These are phyloP conservation scores for Eupleurogrammus muticus DNA, from an alignment of 2,797 vertebrate genomes.

Conservation along the genomic window DNA sequence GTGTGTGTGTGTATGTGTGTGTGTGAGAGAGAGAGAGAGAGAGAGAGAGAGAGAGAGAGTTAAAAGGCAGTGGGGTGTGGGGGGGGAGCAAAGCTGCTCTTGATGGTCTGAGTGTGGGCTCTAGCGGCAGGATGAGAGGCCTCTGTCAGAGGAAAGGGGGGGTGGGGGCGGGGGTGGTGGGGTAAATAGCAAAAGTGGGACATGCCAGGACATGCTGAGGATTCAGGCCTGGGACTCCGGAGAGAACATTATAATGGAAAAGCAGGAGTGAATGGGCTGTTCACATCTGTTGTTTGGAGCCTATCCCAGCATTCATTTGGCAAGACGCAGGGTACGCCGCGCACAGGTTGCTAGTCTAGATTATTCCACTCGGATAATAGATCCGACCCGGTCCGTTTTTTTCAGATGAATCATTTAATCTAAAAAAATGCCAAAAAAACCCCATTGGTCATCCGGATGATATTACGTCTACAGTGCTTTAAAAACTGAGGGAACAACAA, in stretches of 20 bases:
- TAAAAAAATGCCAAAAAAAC: conserved; percentile 1
- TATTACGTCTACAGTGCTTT: not conserved
- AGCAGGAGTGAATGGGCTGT: conserved; percentile 57
- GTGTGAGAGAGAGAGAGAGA: conserved; percentile 42
- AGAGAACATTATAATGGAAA: conserved; percentile 52
- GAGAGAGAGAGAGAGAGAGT: conserved; percentile 42
- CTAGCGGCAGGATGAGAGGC: conserved; percentile 69
- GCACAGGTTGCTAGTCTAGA: conserved; percentile 16
- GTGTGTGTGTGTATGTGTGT: too few relatives aligned
- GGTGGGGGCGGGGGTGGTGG: conserved; percentile 45
- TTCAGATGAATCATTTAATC: conserved; percentile 22
- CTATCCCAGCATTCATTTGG: conserved; percentile 48
- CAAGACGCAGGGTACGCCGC: not conserved
- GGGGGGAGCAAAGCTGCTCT: conserved; percentile 64
- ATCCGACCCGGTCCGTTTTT: conserved; percentile 2
- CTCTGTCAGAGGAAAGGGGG: conserved; percentile 28
- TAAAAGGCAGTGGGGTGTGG: conserved; percentile 55
- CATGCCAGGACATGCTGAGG: conserved; percentile 78
- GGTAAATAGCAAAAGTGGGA: conserved; percentile 71
- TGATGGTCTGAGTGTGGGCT: conserved; percentile 67
- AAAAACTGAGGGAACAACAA: not conserved
- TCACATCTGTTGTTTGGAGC: conserved; percentile 64
- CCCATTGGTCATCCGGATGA: not conserved
- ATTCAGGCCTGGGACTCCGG: conserved; percentile 54
- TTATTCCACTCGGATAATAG: conserved; percentile 11